These are phyloP conservation scores for Okapia johnstoni DNA, from an alignment of 2,113 vertebrate species.

Conservation along the genomic window DNA sequence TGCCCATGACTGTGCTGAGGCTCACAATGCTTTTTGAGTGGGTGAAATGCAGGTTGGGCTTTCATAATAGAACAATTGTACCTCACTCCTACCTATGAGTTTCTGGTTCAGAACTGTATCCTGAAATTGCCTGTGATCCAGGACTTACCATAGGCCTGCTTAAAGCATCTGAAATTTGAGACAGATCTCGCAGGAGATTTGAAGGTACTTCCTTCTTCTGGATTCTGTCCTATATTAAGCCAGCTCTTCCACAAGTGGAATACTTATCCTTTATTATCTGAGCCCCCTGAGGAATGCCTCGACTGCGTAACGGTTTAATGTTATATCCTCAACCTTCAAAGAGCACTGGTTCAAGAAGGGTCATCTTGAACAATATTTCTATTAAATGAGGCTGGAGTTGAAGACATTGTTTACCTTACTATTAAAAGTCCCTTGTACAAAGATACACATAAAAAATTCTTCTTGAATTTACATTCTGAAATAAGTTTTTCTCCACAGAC, in stretches of 20 bases:
- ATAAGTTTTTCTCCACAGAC: neutral
- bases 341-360: neutral
- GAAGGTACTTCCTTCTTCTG: slow-evolving; percentile 16
- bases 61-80: neutral
- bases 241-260: slow-evolving; percentile 5
- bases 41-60: neutral
- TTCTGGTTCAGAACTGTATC: slow-evolving; percentile 4
- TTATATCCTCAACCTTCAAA: neutral
- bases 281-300: neutral
- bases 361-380: neutral
- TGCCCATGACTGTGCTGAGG: neutral
- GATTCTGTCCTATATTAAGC: neutral
- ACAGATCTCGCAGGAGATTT: neutral
- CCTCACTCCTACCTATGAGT: neutral
- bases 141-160: neutral
- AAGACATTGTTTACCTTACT: neutral
- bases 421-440: neutral
- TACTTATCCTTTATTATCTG: neutral
- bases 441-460: neutral
- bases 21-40: neutral
- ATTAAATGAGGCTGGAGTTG: neutral
- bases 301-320: slow-evolving; percentile 37
- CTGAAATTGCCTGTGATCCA: neutral
- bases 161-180: slow-evolving; percentile 25
- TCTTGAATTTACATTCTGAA: slow-evolving; percentile 16